Evolutionary conservation across 2,797 vertebrate genomes (phyloP).

Genomic region (Pitangus sulphuratus): DNA sequence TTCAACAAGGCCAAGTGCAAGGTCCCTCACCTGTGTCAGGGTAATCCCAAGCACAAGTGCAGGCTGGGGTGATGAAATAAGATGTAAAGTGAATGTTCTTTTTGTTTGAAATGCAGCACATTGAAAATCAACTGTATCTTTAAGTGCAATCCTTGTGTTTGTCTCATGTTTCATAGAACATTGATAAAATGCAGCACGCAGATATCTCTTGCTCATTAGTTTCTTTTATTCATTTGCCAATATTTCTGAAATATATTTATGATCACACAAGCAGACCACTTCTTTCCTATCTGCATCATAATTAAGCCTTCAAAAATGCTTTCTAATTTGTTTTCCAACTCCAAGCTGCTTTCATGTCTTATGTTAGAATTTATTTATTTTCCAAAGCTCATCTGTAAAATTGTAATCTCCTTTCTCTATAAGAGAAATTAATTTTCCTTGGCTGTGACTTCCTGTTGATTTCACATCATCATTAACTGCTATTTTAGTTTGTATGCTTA

Average conservation of each 20-base stretch:
- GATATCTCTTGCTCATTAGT: not conserved
- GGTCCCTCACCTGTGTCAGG: not conserved
- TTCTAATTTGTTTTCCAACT: conserved; percentile 10
- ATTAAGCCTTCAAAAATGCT: not conserved
- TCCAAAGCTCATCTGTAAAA: not conserved
- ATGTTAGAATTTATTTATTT: not conserved
- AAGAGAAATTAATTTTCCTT: not conserved
- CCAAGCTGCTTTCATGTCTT: not conserved
- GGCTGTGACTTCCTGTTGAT: not conserved
- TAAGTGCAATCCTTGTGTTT: not conserved
- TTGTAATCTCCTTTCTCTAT: not conserved
- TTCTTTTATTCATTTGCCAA: not conserved
- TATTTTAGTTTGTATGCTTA: not conserved
- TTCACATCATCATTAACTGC: conserved; percentile 8
- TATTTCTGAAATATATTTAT: not conserved
- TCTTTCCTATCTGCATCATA: not conserved
- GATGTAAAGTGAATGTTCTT: not conserved
- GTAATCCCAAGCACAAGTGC: not conserved
- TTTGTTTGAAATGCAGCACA: not conserved
- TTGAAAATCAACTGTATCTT: not conserved
- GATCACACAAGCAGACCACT: not conserved
- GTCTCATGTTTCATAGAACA: not conserved
- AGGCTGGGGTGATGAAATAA: not conserved
- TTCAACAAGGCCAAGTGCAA: not conserved
- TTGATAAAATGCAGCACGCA: not conserved